Evolutionary conservation across 2,113 vertebrate genomes (phyloP), one percentile per base, ranked within the genome.

Genomic region (Tragulus kanchil): DNA sequence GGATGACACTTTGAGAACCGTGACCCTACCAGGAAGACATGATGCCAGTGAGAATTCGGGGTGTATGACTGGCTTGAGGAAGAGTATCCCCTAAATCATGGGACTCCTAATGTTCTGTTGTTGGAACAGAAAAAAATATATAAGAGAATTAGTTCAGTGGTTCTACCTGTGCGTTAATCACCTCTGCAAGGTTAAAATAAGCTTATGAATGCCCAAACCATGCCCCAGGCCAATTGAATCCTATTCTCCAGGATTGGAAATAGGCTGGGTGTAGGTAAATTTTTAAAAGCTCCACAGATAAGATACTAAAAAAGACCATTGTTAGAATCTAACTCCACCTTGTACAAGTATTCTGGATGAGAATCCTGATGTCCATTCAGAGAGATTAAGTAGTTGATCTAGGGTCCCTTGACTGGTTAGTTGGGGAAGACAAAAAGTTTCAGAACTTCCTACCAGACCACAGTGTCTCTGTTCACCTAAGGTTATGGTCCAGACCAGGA

Each of bases 401-500:
- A 58, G 2, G n/a, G 21, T 82, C 87, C 94, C 3, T 3, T 87
- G 85, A n/a, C 50, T 86, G 54, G 15, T 69, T 75, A 82, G 28
- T 50, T 92, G 26, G 58, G 58, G 1, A 84, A 86, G 13, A 59
- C 48, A 94, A 36, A 36, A 36, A 19, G 25, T 85, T 92, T 85
- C 56, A 75, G 64, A 93, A 59, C 31, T 93, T 94, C 85, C 75
- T 79, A 2, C 17, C 64, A 79, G 12, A 23, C 11, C 11, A 31
- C 13, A 85, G 8, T 28, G 28, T 28, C 56, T 77, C 71, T 21
- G 28, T 78, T 65, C 67, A 52, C 54, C n/a, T 86, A 21, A 45
- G 28, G 31, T 78, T 93, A 78, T 95, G 52, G n/a, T 93, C 59
- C 62, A 93, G 50, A 90, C 58, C 48, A 97, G 75, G 19, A 69